Conservation (phyloP, 2,888 invertebrate species). For the Mamestra brassicae region DNA sequence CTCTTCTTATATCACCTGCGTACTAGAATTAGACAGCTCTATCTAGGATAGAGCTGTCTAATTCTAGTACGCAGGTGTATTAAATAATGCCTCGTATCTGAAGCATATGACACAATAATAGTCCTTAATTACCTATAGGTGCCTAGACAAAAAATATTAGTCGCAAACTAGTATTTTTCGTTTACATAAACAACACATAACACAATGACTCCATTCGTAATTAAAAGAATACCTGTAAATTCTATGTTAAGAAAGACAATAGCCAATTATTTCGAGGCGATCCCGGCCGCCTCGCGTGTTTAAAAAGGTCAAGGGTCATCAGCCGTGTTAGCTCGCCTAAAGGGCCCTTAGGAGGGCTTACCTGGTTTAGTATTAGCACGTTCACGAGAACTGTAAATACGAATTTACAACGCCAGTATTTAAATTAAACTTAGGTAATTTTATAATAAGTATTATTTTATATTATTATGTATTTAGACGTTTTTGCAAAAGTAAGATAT, state of each 20-base stretch:
- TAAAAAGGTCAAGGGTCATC: slow-evolving; percentile 64
- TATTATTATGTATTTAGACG: too few relatives aligned
- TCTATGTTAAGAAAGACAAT: slow-evolving; percentile 38
- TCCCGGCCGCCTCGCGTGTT: slow-evolving; percentile 38
- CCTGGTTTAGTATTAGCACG: slow-evolving; percentile 14
- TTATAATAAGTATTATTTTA: background rate
- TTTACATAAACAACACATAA: background rate
- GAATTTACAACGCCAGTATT: background rate
- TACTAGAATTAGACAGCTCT: background rate
- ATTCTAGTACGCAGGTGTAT: background rate
- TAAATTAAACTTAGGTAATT: background rate
- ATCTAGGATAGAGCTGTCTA: background rate
- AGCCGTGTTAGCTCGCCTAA: slow-evolving; percentile 15
- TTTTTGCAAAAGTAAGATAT: too few relatives aligned
- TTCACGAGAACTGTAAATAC: slow-evolving; percentile 1
- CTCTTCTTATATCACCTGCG: background rate
- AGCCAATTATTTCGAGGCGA: slow-evolving; percentile 64
- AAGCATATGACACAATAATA: background rate
- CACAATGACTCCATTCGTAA: background rate
- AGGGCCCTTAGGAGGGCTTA: slow-evolving; percentile 19
- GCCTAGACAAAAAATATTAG: too few relatives aligned
- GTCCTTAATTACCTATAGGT: background rate
- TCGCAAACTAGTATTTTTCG: background rate
- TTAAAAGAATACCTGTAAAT: background rate
- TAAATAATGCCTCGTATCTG: background rate